phyloP scores from a whole-genome alignment of 1,140 invertebrate genomes.

The Cotesia vestalis region DNA sequence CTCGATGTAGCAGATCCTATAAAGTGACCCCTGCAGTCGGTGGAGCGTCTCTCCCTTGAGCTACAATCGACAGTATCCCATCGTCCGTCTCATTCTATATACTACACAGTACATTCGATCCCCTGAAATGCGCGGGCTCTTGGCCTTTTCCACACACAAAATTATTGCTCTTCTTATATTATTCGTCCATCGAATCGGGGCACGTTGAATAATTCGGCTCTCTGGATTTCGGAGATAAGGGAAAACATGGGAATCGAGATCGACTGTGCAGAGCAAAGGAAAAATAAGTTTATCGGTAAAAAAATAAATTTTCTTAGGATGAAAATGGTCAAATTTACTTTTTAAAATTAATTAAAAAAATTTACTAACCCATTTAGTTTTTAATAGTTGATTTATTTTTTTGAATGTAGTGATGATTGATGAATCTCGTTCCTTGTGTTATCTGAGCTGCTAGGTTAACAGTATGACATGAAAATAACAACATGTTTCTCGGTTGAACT shows the following conservation, averaged over 20 bases:
- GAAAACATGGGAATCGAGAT: slow-evolving; percentile 15
- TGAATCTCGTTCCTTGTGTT: slow-evolving; percentile 79
- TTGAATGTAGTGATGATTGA: slow-evolving; percentile 69
- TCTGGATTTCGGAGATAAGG: slow-evolving; percentile 41
- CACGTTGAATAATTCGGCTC: slow-evolving; percentile 54
- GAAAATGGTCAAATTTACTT: not conserved
- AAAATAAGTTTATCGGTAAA: slow-evolving; percentile 21
- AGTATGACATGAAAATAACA: slow-evolving; percentile 94
- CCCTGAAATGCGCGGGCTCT: slow-evolving; percentile 7
- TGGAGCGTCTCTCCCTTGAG: slow-evolving; percentile 42
- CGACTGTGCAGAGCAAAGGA: slow-evolving; percentile 37
- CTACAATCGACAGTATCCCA: slow-evolving; percentile 25
- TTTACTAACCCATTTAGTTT: no score
- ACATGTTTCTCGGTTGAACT: slow-evolving; percentile 91
- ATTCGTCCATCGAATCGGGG: slow-evolving; percentile 55
- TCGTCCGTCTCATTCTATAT: slow-evolving; percentile 2
- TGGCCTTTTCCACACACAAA: slow-evolving; percentile 45
- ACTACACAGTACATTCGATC: not conserved
- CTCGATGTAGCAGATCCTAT: slow-evolving; percentile 56
- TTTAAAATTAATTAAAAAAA: no score
- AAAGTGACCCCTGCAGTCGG: slow-evolving; percentile 60
- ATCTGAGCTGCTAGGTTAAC: slow-evolving; percentile 90
- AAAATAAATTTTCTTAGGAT: not conserved
- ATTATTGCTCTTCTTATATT: slow-evolving; percentile 65
- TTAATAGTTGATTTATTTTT: not conserved